Evolutionary conservation across 2,797 vertebrate genomes (phyloP), one percentile per base, ranked within the genome.

Genomic region (Macroramphosus scolopax): DNA sequence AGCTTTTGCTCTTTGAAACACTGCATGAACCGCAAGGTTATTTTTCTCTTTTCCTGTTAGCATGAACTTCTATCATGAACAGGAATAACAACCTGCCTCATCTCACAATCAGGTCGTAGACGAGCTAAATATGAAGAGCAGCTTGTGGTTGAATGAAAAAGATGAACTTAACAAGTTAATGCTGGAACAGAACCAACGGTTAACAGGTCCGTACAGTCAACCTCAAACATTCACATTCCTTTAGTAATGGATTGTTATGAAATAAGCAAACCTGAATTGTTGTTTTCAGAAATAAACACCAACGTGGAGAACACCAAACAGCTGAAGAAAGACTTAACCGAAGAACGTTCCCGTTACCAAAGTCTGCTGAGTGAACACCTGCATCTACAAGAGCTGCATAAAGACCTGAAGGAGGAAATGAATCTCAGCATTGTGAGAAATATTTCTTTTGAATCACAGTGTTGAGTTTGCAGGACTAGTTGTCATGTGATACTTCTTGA

Each of bases 341-440:
- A 95, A 18, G 95, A 97, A 36, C 88, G 94, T 13, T 75, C 91
- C 14, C 91, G 92, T 50, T 97, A 98, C 73, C 95, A 98, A 84
- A 94, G 88, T 81, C 92, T 98, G 42, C 90, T 98, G 58, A 92
- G 92, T 54, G 94, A 97, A 64, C 92, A 96, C 80, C 91, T 93
- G 72, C 89, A 92, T 36, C 81, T 98, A 45, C 94, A 98, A 81
- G 93, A 95, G 61, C 89, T 86, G 0, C 93, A 96, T 1, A 90
- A 86, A 43, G 93, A 96, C 49, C 86, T 96, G 43, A 92, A 88
- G 74, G 94, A 96, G 17, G 92, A 98, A 61, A 91, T 92, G 88
- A 86, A 82, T 20, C 26, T 89, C 6, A 88, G 81, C 78, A 70
- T 78, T 59, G 93, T 95, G 31, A 92, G 92, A 3, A 47, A 14